Base-by-base conservation (phyloP, 2,888 invertebrate species). In the Agrochola circellaris region DNA sequence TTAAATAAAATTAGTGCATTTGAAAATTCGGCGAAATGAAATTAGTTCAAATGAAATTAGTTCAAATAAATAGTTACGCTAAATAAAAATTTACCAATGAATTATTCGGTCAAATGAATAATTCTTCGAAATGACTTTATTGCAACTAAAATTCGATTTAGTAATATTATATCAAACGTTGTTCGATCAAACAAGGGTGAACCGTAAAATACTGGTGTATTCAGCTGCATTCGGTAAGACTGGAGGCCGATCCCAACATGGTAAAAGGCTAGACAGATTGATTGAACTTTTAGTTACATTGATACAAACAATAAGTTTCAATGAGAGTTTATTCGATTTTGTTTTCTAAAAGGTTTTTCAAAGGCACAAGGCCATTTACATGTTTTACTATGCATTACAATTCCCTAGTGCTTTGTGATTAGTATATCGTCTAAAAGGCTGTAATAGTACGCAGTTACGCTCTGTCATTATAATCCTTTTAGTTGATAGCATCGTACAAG, bases 391-490 rank as follows among this genome's bases (percentile, higher is more conserved):
- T 51, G 4, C 48, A 58, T 65, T 58, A 81, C 15, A 17, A 42
- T 48, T 26, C 83, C 61, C 56, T 61, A 20, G 17, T 2, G 64
- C 5, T 68, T 75, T 34, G 26, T 80, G 77, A 54, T 68, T 26
- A 48, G 20, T 42, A 51, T 48, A 17, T 82, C 56, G 38, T 61
- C 48, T 77, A 34, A 77, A 80, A 66, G 69, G 56, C 48, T 66
- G 6, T 82, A 61, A 77, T 61, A 30, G 5, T 54, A 69, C 34
- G 23, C 17, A 65, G 82, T 75, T 30, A 70, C 7, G 9, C 45
- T 54, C 17, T 34, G 42, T 61, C 54, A 61, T 80, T 80, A 70
- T 65, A 61, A 48, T 7, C 38, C 68, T 76, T 80, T 82, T 82
- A 69, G 60, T 66, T 56, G 65, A 82, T 82, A 66, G 11, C 23